These are phyloP conservation scores for Anagrus nilaparvatae DNA, from an alignment of 1,140 invertebrate genomes.

Conservation along the genomic window DNA sequence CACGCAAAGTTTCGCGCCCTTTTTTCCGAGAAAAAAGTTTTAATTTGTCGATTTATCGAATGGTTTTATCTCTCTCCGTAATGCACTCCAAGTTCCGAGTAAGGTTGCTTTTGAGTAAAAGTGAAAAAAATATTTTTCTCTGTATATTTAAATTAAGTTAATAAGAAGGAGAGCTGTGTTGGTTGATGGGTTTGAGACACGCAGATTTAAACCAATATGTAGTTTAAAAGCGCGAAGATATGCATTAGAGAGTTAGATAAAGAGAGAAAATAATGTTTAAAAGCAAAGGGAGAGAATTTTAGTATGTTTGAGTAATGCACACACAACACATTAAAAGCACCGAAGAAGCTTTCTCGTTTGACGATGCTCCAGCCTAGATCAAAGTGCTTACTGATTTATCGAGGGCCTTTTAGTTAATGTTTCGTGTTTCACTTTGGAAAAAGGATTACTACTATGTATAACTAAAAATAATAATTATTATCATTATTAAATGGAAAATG, in stretches of 20 bases:
- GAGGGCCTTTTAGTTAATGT: constrained; percentile 5
- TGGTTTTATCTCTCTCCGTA: neutral
- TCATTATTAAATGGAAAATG: no score
- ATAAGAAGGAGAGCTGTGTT: constrained; percentile 10
- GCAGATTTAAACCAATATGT: constrained; percentile 7
- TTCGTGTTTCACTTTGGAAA: constrained; percentile 7
- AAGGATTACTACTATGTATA: no score
- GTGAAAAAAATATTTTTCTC: no score
- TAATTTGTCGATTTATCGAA: constrained; percentile 7
- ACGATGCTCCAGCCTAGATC: constrained; percentile 8
- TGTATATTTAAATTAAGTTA: constrained; percentile 16
- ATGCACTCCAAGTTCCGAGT: neutral
- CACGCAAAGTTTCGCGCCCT: neutral
- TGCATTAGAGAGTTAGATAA: no score
- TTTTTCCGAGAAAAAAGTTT: constrained; percentile 15
- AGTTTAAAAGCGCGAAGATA: neutral
- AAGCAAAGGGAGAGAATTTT: no score
- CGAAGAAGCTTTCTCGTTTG: no score
- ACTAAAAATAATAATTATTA: no score
- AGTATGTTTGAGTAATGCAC: no score
- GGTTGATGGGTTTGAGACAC: constrained; percentile 12
- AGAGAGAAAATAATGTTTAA: no score
- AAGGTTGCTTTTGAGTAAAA: neutral
- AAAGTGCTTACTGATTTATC: constrained; percentile 12
- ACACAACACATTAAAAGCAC: no score